Conservation (phyloP, 2,797 vertebrate species). For the Lycodopsis pacificus region DNA sequence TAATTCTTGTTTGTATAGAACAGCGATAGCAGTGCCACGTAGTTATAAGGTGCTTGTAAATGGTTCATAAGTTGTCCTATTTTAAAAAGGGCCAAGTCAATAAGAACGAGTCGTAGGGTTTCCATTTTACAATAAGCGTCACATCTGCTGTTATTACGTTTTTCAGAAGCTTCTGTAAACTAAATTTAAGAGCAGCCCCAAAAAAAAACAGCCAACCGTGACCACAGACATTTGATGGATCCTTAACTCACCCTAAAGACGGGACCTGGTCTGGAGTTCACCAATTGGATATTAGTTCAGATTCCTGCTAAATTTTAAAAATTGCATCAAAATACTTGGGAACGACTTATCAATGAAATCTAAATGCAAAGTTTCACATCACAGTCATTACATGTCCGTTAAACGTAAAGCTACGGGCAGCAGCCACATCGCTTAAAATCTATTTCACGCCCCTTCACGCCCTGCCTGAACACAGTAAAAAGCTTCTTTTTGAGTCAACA, state of each 20-base stretch:
- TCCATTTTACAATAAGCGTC: neutral
- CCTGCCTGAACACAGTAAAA: neutral
- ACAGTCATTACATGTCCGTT: neutral
- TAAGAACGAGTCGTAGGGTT: neutral
- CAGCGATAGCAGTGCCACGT: neutral
- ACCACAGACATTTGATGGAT: neutral
- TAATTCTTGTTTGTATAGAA: neutral
- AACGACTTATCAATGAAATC: neutral
- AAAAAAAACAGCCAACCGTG: neutral
- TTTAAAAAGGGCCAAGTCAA: conserved; percentile 8
- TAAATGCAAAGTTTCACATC: neutral
- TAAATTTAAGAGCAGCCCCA: neutral
- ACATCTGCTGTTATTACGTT: neutral
- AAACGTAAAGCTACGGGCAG: neutral
- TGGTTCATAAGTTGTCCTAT: neutral
- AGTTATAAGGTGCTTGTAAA: neutral
- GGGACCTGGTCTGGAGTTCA: neutral
- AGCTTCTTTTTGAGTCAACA: neutral
- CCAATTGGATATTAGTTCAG: neutral
- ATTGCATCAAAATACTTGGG: too few relatives aligned
- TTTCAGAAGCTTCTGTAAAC: neutral
- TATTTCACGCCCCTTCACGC: neutral
- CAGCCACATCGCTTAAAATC: neutral
- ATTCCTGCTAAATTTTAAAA: neutral
- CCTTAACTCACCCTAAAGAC: neutral